A percentile compares a stretch with the other conserved stretches of the same genome.
Conservation (phyloP, 2,797 vertebrate species). For the Malacoctenus gilli region DNA sequence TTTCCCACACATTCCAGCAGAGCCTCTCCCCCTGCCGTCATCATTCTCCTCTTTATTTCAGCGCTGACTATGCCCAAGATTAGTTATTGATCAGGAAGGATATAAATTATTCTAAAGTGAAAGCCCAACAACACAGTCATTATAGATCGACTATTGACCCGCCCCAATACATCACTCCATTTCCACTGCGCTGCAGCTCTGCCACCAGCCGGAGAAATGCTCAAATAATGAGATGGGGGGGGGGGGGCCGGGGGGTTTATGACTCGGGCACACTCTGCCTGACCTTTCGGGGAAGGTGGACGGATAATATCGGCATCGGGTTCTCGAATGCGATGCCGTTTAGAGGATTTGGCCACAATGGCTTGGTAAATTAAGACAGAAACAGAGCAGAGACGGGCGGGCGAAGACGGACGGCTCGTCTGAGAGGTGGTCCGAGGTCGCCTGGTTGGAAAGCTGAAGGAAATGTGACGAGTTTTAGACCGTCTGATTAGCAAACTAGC, state of each 20-base stretch:
- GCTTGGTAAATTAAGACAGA: conserved; percentile 49
- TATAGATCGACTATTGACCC: conserved; percentile 80
- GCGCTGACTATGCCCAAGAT: conserved; percentile 81
- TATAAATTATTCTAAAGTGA: conserved; percentile 85
- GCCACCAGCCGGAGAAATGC: conserved; percentile 68
- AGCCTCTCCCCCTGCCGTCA: conserved; percentile 62
- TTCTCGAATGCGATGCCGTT: conserved; percentile 48
- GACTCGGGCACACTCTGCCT: conserved; percentile 72
- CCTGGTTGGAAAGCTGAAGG: conserved; percentile 12
- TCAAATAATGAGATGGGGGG: conserved; percentile 77
- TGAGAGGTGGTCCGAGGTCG: conserved; percentile 24
- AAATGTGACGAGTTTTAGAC: too few species aligned
- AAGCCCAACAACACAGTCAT: conserved; percentile 79
- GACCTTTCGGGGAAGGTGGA: conserved; percentile 70
- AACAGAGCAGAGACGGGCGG: neutral
- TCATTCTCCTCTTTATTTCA: conserved; percentile 84
- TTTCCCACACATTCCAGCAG: conserved; percentile 69
- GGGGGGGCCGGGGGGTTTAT: too few species aligned
- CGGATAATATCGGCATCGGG: conserved; percentile 59
- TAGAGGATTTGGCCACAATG: conserved; percentile 46
- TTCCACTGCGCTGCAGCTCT: conserved; percentile 65
- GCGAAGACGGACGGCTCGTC: conserved; percentile 33
- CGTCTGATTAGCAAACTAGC: too few species aligned
- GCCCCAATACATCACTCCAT: conserved; percentile 76
- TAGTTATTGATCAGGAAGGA: conserved; percentile 84